Conservation (phyloP, 2,797 vertebrate species). For the Trichosurus vulpecula region DNA sequence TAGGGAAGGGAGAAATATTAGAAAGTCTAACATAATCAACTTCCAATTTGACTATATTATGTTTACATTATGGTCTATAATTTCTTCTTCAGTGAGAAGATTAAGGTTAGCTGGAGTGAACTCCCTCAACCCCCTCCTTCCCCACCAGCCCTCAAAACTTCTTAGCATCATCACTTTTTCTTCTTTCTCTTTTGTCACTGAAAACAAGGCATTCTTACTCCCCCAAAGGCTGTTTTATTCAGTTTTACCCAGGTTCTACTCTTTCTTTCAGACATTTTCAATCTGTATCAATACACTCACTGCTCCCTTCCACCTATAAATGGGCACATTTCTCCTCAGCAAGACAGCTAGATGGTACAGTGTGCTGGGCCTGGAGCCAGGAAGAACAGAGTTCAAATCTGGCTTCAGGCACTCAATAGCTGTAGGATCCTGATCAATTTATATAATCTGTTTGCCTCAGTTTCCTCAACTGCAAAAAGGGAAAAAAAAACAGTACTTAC, state of each 20-base stretch:
- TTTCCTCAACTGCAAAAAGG: background rate
- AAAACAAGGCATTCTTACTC: background rate
- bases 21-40: background rate
- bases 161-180: background rate
- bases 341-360: background rate
- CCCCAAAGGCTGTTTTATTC: fast-evolving
- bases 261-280: background rate
- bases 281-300: no score
- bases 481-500: background rate
- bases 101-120: background rate
- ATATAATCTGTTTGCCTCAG: background rate
- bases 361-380: background rate
- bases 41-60: background rate
- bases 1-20: background rate
- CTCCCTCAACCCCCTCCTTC: background rate
- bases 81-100: background rate
- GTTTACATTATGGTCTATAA: background rate
- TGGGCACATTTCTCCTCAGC: background rate
- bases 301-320: background rate
- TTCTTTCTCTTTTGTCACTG: background rate
- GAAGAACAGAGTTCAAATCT: background rate
- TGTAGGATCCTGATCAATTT: background rate
- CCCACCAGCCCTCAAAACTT: background rate
- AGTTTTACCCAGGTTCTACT: background rate
- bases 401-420: background rate